A percentile compares a stretch with the other conserved stretches of the same genome.
These are phyloP conservation scores for Cichladusa arquata DNA, from an alignment of 2,113 vertebrate species.

Conservation along the genomic window DNA sequence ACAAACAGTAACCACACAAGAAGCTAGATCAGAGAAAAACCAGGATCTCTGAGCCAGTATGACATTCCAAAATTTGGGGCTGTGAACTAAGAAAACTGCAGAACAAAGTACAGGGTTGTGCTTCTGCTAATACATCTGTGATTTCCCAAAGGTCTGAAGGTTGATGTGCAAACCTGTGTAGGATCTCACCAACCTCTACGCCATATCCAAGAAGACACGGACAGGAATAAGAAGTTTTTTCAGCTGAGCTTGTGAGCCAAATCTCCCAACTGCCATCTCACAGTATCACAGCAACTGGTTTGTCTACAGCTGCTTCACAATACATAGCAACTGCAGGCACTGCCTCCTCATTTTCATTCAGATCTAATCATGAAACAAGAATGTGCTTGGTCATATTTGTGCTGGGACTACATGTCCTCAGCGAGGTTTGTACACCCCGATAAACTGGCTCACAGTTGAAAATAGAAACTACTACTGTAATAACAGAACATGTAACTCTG, in stretches of 20 bases:
- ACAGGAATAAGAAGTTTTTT: not conserved
- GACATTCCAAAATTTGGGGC: not conserved
- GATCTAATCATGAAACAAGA: not conserved
- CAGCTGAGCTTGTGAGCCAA: not conserved
- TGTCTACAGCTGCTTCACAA: not conserved
- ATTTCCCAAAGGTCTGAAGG: not conserved
- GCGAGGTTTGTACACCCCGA: constrained; percentile 11
- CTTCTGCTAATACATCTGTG: not conserved
- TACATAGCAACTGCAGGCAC: not conserved
- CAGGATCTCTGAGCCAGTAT: not conserved
- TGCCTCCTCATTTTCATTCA: not conserved
- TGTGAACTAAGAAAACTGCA: not conserved
- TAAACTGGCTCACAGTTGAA: constrained; percentile 3
- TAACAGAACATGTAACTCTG: constrained; percentile 9
- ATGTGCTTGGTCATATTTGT: not conserved
- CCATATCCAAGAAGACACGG: not conserved
- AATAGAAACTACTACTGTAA: not conserved
- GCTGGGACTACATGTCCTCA: not conserved
- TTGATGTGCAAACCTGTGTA: accelerated
- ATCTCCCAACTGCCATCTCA: not conserved
- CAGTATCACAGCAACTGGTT: not conserved
- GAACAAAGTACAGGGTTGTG: not conserved
- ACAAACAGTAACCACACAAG: constrained; percentile 14
- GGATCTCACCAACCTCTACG: not conserved
- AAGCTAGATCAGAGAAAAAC: not conserved